Evolutionary conservation across 2,113 vertebrate genomes (phyloP), one percentile per base, ranked within the genome.

Genomic region (Vimba vimba): DNA sequence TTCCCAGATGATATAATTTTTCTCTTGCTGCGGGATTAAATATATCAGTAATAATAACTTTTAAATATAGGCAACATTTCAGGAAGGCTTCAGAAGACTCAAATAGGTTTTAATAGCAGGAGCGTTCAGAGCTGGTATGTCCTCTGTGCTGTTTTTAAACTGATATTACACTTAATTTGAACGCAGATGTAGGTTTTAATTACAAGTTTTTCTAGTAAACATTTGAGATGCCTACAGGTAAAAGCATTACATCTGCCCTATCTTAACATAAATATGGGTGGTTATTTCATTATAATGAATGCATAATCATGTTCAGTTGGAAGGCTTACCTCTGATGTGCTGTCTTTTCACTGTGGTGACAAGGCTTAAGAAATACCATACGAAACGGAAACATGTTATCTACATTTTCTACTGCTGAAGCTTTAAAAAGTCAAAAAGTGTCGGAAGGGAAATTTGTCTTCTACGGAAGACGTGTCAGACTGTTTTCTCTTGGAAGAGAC

Each of bases 31-130:
- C 94, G 92, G 95, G 97, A 99, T 98, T 98, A 98, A 98, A 97
- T 94, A 96, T 96, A 98, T 97, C 96, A 96, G 95, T 96, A 96
- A 96, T 97, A 97, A 97, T 96, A 97, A 97, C 94, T 96, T 96
- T 96, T 97, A 96, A 97, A 98, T 96, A 95, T 94, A 95, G 93
- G 94, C 91, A 89, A 96, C 95, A 94, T 94, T 96, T 97, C 95
- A 97, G 94, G 93, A 93, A 94, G 94, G 95, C 93, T 93, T 96
- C 93, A 94, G 95, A 95, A 94, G 93, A 93, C 93, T 96, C 89
- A 89, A 94, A 93, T 93, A 92, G 94, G 92, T 91, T 91, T 90
- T 93, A 92, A 94, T 91, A 86, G 86, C 83, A 90, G 86, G 36
- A 91, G 47, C 86, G 82, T 87, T 87, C 69, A 74, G 88, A 84